Percentiles rank a stretch among this genome's conserved stretches.
Evolutionary conservation across 2,113 vertebrate genomes (phyloP).

Genomic region (Heptranchias perlo): DNA sequence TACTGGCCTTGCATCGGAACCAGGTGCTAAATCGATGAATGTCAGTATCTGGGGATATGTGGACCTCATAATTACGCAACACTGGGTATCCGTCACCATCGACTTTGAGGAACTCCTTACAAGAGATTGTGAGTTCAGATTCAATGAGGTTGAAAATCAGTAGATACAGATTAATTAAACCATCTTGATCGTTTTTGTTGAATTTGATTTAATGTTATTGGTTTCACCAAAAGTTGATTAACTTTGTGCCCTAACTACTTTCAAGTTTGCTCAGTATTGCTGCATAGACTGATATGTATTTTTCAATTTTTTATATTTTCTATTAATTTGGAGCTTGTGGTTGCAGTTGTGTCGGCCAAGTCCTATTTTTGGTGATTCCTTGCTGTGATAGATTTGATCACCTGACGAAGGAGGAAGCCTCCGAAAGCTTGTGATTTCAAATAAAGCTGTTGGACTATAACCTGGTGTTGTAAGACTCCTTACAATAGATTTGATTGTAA

Average conservation of each 20-base stretch:
- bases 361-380: not conserved
- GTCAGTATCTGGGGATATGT: constrained; percentile 88
- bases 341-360: not conserved
- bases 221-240: not conserved
- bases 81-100: constrained; percentile 85
- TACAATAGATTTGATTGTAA: not conserved
- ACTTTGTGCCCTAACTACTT: not conserved
- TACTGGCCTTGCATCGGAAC: constrained; percentile 81
- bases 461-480: too few species aligned
- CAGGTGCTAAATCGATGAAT: constrained; percentile 82
- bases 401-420: too few species aligned
- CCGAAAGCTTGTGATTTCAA: too few species aligned
- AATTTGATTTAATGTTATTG: not conserved
- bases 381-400: not conserved
- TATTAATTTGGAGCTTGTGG: not conserved
- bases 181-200: not conserved
- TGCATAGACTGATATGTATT: not conserved
- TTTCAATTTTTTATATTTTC: not conserved
- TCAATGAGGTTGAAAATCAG: not conserved
- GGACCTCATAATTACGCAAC: constrained; percentile 57
- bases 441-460: too few species aligned
- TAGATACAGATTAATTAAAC: not conserved
- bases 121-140: constrained; percentile 70
- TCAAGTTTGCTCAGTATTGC: not conserved
- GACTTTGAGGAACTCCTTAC: constrained; percentile 77